A percentile compares a stretch with the other conserved stretches of the same genome.
Evolutionary conservation across 2,113 vertebrate genomes (phyloP).

Genomic region (Tretioscincus oriximinensis): DNA sequence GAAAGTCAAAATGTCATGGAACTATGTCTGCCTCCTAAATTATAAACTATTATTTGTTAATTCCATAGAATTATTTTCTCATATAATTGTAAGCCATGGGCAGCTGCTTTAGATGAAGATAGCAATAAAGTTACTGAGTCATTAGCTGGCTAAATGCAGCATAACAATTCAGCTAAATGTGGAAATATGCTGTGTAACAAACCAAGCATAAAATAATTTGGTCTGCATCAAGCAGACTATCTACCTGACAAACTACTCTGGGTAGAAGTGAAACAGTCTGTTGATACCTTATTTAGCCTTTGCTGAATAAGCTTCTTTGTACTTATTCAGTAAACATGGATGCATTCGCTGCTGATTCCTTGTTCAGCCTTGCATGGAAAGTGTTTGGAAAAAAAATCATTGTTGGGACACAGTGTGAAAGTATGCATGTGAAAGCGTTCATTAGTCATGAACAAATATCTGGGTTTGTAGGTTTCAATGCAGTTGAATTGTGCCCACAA

Average conservation of each 20-base stretch:
- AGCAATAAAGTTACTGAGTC: constrained; percentile 60
- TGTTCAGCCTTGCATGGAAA: constrained; percentile 3
- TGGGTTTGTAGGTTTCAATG: not conserved
- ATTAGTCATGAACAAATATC: not conserved
- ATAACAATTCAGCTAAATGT: constrained; percentile 62
- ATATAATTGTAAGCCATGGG: constrained; percentile 42
- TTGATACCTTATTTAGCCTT: constrained; percentile 58
- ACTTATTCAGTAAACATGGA: constrained; percentile 11
- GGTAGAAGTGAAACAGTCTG: constrained; percentile 38
- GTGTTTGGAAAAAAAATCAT: not conserved
- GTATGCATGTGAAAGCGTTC: not conserved
- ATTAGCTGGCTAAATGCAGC: constrained; percentile 66
- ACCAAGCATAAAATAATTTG: constrained; percentile 73
- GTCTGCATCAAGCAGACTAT: constrained; percentile 57
- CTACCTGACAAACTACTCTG: constrained; percentile 62
- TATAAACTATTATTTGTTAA: constrained; percentile 20
- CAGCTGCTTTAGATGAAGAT: constrained; percentile 54
- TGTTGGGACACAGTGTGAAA: constrained; percentile 18
- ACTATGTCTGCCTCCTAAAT: constrained; percentile 25
- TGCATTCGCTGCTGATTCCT: constrained; percentile 10
- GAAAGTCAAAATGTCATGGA: constrained; percentile 19
- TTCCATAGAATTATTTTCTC: constrained; percentile 47
- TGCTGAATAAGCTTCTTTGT: constrained; percentile 38
- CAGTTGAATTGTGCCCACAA: not conserved
- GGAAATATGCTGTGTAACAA: constrained; percentile 65